Percentiles rank a stretch among this genome's conserved stretches.
These are phyloP conservation scores for Megaceryle alcyon DNA, from an alignment of 2,797 vertebrate genomes.

Conservation along the genomic window DNA sequence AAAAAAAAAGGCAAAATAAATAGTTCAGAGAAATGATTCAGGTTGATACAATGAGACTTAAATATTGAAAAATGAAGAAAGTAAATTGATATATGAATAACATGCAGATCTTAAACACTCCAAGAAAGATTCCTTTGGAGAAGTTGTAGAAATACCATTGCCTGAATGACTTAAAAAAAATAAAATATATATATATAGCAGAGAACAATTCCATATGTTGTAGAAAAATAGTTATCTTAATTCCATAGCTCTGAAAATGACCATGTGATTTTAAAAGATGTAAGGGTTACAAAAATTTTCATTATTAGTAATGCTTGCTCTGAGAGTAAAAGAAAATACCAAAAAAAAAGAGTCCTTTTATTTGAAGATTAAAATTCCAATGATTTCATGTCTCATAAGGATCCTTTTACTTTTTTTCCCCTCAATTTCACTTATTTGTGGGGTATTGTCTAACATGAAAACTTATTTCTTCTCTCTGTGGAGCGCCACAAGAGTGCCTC, in stretches of 20 bases:
- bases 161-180: neutral
- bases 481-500: neutral
- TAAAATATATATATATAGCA: neutral
- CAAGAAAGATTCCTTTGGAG: neutral
- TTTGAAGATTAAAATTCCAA: neutral
- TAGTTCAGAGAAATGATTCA: neutral
- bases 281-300: neutral
- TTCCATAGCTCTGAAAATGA: neutral
- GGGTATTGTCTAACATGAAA: neutral
- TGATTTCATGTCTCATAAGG: neutral
- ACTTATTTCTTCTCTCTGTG: conserved; percentile 23
- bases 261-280: neutral
- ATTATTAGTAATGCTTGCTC: neutral
- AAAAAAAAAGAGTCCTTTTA: neutral
- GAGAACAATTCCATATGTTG: neutral
- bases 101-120: neutral
- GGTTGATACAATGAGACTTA: neutral
- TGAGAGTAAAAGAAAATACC: neutral
- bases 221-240: neutral
- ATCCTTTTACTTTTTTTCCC: neutral
- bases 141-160: neutral
- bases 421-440: neutral
- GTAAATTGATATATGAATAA: neutral
- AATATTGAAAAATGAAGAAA: neutral
- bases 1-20: neutral